These are phyloP conservation scores for Myiopsitta monachus DNA, from an alignment of 2,113 vertebrate species.

Conservation along the genomic window DNA sequence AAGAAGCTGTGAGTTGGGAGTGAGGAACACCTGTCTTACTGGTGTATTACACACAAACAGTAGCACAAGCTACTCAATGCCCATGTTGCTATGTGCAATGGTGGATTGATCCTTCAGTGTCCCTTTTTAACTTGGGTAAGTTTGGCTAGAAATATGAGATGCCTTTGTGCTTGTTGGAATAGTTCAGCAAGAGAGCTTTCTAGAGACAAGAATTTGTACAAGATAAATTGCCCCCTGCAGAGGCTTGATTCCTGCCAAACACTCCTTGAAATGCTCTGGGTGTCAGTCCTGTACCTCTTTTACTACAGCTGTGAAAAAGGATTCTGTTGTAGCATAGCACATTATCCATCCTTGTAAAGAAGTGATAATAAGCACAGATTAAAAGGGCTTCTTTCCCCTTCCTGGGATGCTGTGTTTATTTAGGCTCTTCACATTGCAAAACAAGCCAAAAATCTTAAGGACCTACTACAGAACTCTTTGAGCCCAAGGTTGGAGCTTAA, in stretches of 20 bases:
- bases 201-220: not conserved
- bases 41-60: not conserved
- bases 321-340: not conserved
- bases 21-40: not conserved
- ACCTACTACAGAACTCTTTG: not conserved
- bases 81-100: accelerated
- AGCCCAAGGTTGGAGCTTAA: not conserved
- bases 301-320: not conserved
- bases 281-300: not conserved
- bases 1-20: not conserved
- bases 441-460: not conserved
- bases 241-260: not conserved
- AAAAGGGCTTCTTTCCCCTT: not conserved
- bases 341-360: not conserved
- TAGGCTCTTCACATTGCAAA: not conserved
- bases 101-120: not conserved
- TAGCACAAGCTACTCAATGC: not conserved
- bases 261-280: not conserved
- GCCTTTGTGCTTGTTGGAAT: not conserved
- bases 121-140: not conserved
- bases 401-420: not conserved
- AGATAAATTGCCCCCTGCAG: not conserved
- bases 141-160: not conserved
- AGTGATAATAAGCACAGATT: not conserved
- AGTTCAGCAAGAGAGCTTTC: not conserved